These are phyloP conservation scores for Pseudomyrmex gracilis DNA, from an alignment of 1,140 invertebrate species.

Conservation along the genomic window DNA sequence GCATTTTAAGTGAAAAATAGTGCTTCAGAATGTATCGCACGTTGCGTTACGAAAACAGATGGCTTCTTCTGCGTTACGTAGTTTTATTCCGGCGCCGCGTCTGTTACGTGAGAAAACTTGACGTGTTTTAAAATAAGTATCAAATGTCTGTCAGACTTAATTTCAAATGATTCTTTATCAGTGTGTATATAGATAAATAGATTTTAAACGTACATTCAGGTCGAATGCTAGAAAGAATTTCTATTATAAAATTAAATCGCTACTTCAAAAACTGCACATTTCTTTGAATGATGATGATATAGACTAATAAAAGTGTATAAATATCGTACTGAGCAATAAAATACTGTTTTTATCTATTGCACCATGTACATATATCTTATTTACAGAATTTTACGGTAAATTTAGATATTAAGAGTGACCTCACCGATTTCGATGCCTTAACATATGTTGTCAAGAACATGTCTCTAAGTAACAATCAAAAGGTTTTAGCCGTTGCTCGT, in stretches of 20 bases:
- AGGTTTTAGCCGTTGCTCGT: too few species aligned
- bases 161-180: conserved; percentile 51
- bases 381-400: too few species aligned
- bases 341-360: too few species aligned
- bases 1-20: conserved; percentile 62
- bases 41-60: conserved; percentile 61
- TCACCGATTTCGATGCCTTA: too few species aligned
- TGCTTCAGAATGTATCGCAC: conserved; percentile 58
- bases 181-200: conserved; percentile 8
- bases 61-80: conserved; percentile 51
- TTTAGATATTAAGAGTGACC: too few species aligned
- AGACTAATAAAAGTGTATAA: too few species aligned
- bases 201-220: too few species aligned
- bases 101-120: conserved; percentile 44
- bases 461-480: too few species aligned
- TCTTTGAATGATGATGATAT: too few species aligned
- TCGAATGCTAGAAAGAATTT: neutral
- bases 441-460: too few species aligned
- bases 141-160: conserved; percentile 55
- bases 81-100: conserved; percentile 49
- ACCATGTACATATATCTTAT: too few species aligned
- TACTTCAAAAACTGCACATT: neutral
- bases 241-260: neutral
- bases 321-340: too few species aligned
- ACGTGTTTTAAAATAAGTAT: conserved; percentile 54